phyloP scores from a whole-genome alignment of 64 coral and sea anemone species.

The Catalaphyllia jardinei region DNA sequence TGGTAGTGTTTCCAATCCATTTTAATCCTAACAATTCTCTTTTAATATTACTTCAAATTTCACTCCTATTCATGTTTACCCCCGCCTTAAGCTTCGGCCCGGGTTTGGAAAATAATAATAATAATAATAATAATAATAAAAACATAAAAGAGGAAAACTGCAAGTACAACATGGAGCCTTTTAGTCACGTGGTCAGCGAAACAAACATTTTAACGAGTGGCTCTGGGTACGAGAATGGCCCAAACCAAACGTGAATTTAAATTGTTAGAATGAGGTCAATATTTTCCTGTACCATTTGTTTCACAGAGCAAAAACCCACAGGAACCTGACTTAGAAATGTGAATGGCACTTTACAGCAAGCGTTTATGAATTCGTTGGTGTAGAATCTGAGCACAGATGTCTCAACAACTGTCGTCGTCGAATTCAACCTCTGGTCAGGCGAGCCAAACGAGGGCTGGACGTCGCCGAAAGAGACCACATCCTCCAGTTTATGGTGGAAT shows the following conservation, averaged over 20 bases:
- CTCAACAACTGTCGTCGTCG: slow-evolving; percentile 40
- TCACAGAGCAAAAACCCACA: not conserved
- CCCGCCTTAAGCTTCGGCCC: too few relatives aligned
- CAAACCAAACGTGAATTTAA: not conserved
- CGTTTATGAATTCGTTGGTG: not conserved
- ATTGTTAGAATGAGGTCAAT: not conserved
- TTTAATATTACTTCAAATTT: too few relatives aligned
- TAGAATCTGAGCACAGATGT: not conserved
- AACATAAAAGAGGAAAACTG: too few relatives aligned
- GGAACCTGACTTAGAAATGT: not conserved
- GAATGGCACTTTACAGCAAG: not conserved
- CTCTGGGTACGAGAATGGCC: not conserved
- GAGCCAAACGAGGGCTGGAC: slow-evolving; percentile 53
- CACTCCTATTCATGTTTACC: too few relatives aligned
- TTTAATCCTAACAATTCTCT: too few relatives aligned
- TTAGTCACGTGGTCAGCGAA: too few relatives aligned
- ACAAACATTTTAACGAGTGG: not conserved
- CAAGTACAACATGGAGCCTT: not conserved
- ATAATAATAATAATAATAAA: too few relatives aligned
- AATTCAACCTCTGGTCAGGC: slow-evolving; percentile 29
- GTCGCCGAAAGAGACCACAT: slow-evolving; percentile 96
- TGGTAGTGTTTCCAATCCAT: too few relatives aligned
- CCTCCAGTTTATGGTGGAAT: slow-evolving; percentile 97
- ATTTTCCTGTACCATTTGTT: slow-evolving; percentile 6
- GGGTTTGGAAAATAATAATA: too few relatives aligned